Conservation (phyloP, 2,113 vertebrate genomes). For the Craseonycteris thonglongyai region DNA sequence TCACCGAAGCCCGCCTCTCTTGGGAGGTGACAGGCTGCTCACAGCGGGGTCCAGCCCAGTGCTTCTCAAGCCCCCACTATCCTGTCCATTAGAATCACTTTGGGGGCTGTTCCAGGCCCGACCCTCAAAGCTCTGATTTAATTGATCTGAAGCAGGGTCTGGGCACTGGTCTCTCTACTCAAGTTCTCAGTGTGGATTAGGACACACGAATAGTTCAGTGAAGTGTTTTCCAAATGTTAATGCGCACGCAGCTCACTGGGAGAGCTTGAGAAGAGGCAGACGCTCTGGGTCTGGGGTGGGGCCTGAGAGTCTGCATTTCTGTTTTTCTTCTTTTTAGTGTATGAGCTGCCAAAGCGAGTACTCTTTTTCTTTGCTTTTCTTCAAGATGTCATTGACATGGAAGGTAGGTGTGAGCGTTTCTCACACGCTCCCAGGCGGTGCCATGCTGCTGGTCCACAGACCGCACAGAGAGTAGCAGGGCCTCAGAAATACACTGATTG, state of each 20-base stretch:
- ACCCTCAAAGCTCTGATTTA: neutral
- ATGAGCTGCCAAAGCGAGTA: too few relatives aligned
- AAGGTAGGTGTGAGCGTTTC: neutral
- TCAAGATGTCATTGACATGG: neutral
- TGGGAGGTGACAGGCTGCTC: neutral
- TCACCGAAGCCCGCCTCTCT: too few relatives aligned
- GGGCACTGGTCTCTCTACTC: neutral
- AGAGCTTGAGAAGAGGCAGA: neutral
- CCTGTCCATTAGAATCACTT: neutral
- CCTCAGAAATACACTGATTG: neutral
- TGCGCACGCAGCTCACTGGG: neutral
- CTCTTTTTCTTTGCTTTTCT: neutral
- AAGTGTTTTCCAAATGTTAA: neutral
- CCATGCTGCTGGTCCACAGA: neutral
- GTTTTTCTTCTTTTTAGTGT: too few relatives aligned
- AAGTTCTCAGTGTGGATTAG: neutral
- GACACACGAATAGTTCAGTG: neutral
- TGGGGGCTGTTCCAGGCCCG: rapidly evolving
- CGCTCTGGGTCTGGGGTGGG: neutral
- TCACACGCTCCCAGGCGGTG: neutral
- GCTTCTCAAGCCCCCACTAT: neutral
- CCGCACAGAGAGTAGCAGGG: neutral
- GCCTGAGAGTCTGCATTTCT: neutral
- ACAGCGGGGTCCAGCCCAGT: rapidly evolving
- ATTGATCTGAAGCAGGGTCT: neutral